These are phyloP conservation scores for Albula goreensis DNA, from an alignment of 2,113 vertebrate genomes.

Conservation along the genomic window DNA sequence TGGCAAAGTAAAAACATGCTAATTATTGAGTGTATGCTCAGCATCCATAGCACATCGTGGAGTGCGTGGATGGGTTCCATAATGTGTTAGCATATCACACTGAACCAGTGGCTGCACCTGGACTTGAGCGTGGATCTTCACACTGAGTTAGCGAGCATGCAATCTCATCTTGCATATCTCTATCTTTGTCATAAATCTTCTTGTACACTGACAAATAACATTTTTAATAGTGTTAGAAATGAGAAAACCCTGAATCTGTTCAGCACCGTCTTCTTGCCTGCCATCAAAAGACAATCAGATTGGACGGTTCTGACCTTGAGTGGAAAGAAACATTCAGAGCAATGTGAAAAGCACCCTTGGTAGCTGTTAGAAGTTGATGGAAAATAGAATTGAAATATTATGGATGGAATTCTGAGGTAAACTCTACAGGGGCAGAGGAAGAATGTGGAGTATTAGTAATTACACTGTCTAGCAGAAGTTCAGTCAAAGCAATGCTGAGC, in stretches of 20 bases:
- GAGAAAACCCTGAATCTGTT: background rate
- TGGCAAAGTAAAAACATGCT: too few relatives aligned
- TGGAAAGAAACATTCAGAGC: slow-evolving; percentile 2
- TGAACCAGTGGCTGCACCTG: too few relatives aligned
- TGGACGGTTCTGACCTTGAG: slow-evolving; percentile 5
- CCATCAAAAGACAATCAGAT: background rate
- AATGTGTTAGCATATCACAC: too few relatives aligned
- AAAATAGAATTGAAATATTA: slow-evolving; percentile 25
- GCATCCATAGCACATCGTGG: too few relatives aligned
- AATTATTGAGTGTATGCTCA: too few relatives aligned
- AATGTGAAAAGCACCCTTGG: slow-evolving; percentile 11
- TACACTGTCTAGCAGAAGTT: background rate
- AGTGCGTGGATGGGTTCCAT: too few relatives aligned
- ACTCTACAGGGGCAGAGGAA: background rate
- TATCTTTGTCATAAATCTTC: slow-evolving; percentile 5
- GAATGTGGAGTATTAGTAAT: slow-evolving; percentile 7
- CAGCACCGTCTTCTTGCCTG: background rate
- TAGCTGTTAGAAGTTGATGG: slow-evolving; percentile 15
- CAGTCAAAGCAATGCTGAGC: background rate
- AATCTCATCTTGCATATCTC: background rate
- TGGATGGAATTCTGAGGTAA: slow-evolving; percentile 10
- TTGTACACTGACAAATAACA: background rate
- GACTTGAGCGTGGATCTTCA: too few relatives aligned
- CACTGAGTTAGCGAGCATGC: background rate
- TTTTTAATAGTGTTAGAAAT: slow-evolving; percentile 13